These are phyloP conservation scores for Drosophila miranda DNA, from an alignment of 1,140 invertebrate species.

Conservation along the genomic window DNA sequence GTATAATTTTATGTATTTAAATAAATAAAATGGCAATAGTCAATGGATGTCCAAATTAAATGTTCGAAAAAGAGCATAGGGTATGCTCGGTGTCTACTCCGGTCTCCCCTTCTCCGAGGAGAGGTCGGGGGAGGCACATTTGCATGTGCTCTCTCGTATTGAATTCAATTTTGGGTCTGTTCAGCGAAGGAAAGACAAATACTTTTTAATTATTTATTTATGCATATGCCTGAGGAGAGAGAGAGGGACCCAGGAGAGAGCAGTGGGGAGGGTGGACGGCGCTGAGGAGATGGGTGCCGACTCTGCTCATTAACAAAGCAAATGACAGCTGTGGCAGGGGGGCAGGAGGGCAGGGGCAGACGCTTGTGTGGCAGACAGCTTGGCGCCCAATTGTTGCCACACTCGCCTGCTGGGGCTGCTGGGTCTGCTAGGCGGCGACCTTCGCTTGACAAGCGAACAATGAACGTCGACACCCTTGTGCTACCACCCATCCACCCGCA, in stretches of 20 bases:
- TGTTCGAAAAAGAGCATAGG: too few relatives aligned
- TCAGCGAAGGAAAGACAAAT: constrained; percentile 30
- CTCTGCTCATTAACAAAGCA: constrained; percentile 51
- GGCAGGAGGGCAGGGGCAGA: neutral
- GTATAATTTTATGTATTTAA: too few relatives aligned
- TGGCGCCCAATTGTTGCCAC: constrained; percentile 35
- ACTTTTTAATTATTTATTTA: constrained; percentile 56
- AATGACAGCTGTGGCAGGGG: constrained; percentile 15
- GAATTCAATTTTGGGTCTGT: constrained; percentile 42
- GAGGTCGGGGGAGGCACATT: too few relatives aligned
- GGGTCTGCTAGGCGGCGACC: constrained; percentile 12
- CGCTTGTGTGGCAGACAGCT: constrained; percentile 40
- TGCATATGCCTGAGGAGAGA: constrained; percentile 22
- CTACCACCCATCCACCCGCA: neutral
- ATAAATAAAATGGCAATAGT: too few relatives aligned
- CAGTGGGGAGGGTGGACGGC: too few relatives aligned
- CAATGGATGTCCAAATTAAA: too few relatives aligned
- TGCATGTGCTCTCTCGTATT: constrained; percentile 12
- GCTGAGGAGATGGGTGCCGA: neutral
- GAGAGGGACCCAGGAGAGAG: neutral
- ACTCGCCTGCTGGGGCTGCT: neutral
- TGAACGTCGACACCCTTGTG: neutral
- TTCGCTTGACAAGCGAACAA: constrained; percentile 37
- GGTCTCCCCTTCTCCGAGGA: too few relatives aligned
- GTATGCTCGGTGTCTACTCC: too few relatives aligned